These are phyloP conservation scores for Protophormia terraenovae DNA, from an alignment of 2,888 invertebrate species.

Conservation along the genomic window DNA sequence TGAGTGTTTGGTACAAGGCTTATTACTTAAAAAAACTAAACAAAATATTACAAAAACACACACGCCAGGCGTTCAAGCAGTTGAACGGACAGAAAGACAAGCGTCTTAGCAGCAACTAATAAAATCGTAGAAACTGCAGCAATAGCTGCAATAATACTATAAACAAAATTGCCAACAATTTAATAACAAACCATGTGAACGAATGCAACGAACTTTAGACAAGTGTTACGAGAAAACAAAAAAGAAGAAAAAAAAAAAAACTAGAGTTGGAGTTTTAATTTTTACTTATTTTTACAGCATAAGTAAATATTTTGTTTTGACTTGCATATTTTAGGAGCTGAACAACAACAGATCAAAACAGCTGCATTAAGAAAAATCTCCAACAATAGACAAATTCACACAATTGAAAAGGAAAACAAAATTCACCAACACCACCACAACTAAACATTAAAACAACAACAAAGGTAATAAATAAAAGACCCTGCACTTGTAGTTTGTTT, in stretches of 20 bases:
- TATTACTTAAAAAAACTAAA: slow-evolving; percentile 29
- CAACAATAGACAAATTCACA: slow-evolving; percentile 46
- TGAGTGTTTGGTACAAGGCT: slow-evolving; percentile 46
- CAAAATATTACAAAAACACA: slow-evolving; percentile 26
- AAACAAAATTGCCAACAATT: slow-evolving; percentile 57
- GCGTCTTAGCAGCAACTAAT: slow-evolving; percentile 32
- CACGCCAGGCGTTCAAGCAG: slow-evolving; percentile 1
- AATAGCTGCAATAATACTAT: slow-evolving; percentile 13
- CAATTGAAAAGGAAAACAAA: slow-evolving; percentile 38
- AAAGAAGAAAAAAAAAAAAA: neutral
- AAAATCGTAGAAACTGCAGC: slow-evolving; percentile 1
- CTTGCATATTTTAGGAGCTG: slow-evolving; percentile 2
- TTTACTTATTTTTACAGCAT: too few species aligned
- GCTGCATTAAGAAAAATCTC: slow-evolving; percentile 41
- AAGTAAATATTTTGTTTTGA: too few species aligned
- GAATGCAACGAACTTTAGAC: slow-evolving; percentile 61
- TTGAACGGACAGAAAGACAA: neutral
- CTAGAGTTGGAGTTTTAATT: neutral
- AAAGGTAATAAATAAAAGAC: slow-evolving; percentile 20
- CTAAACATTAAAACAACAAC: neutral
- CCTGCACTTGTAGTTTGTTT: slow-evolving; percentile 46
- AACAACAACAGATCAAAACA: slow-evolving; percentile 13
- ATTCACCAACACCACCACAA: neutral
- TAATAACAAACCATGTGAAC: slow-evolving; percentile 44
- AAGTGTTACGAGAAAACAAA: slow-evolving; percentile 18